phyloP scores from a whole-genome alignment of 2,888 invertebrate genomes.

The Cheilosia pagana region DNA sequence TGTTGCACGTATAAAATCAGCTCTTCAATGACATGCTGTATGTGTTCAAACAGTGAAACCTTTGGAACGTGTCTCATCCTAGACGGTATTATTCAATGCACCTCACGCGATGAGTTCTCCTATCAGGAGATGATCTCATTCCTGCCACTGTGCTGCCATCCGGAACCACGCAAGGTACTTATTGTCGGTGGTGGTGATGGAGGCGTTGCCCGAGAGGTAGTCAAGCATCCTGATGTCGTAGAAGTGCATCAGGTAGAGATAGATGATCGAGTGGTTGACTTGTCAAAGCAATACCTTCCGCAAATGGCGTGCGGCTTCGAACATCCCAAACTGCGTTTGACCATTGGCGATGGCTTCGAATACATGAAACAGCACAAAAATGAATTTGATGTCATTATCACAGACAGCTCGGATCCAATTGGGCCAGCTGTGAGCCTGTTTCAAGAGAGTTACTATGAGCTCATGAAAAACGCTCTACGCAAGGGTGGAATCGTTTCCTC shows the following conservation, averaged over 20 bases:
- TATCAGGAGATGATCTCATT: conserved; percentile 99
- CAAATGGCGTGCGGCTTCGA: conserved; percentile 95
- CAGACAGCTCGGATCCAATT: conserved; percentile 98
- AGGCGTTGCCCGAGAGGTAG: conserved; percentile 97
- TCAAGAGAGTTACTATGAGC: conserved; percentile 90
- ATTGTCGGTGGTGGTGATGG: conserved; percentile 99
- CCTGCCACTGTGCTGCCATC: conserved; percentile 95
- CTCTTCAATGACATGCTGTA: not conserved
- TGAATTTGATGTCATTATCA: conserved; percentile 98
- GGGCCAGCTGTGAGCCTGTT: conserved; percentile 89
- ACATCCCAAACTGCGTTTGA: conserved; percentile 91
- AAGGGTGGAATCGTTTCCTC: conserved; percentile 96
- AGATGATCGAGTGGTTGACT: conserved; percentile 94
- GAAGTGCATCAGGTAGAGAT: conserved; percentile 97
- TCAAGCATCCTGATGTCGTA: conserved; percentile 95
- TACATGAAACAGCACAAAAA: conserved; percentile 93
- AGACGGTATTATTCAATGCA: conserved; percentile 98
- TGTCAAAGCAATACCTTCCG: conserved; percentile 94
- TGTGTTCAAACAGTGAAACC: conserved; percentile 78
- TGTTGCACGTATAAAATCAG: not conserved
- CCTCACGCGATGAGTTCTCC: conserved; percentile 97
- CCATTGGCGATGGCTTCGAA: conserved; percentile 96
- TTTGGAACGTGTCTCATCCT: conserved; percentile 94
- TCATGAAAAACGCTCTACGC: conserved; percentile 93
- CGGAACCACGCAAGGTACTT: conserved; percentile 94